phyloP scores from a whole-genome alignment of 1,140 invertebrate species.

The Rhopalosiphum maidis region DNA sequence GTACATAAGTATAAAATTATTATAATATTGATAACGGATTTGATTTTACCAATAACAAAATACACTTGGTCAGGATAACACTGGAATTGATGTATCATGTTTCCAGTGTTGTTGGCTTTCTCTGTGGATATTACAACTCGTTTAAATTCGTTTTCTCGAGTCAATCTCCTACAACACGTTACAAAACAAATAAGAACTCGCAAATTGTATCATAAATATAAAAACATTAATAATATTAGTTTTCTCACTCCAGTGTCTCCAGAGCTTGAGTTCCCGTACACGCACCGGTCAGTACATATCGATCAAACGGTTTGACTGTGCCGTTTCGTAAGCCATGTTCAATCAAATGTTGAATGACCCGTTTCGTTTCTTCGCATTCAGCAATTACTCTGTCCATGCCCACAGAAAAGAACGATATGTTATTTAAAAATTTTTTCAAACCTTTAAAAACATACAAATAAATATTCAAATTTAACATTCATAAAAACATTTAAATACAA shows the following conservation, averaged over 20 bases:
- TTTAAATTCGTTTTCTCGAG: neutral
- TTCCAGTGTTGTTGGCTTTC: neutral
- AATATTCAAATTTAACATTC: neutral
- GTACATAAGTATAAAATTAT: neutral
- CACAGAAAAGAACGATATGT: neutral
- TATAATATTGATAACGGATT: neutral
- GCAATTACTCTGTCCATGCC: neutral
- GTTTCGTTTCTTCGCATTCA: neutral
- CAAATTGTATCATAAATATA: neutral
- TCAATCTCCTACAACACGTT: neutral
- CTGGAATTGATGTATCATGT: neutral
- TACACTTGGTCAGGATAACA: neutral
- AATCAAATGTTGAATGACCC: neutral
- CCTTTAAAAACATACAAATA: conserved; percentile 1
- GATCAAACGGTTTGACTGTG: neutral
- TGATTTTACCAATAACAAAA: conserved; percentile 11
- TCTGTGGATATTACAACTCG: neutral
- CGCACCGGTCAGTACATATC: neutral
- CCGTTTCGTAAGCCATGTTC: neutral
- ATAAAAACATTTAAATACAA: neutral
- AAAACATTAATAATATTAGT: neutral
- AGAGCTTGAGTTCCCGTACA: conserved; percentile 39
- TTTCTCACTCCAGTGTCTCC: conserved; percentile 26
- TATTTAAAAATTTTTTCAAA: neutral
- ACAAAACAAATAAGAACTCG: neutral